These are phyloP conservation scores for Symphodus melops DNA, from an alignment of 2,113 vertebrate species.

Conservation along the genomic window DNA sequence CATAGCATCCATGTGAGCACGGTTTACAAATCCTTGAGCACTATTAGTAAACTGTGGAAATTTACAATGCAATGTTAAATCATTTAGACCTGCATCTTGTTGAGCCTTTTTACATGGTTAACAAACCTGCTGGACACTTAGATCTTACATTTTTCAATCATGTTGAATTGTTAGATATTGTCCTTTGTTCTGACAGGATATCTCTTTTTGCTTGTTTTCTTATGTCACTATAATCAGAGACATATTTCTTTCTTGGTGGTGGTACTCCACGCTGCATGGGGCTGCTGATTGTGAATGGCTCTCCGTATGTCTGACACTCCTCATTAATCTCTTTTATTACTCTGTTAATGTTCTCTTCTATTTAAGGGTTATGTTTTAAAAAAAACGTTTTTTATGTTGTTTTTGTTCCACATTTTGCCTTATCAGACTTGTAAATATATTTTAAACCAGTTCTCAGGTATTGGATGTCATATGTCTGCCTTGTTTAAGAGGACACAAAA, in stretches of 20 bases:
- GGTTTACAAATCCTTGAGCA: no score
- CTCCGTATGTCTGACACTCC: background rate
- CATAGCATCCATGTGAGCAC: no score
- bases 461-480: background rate
- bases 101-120: no score
- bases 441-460: background rate
- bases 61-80: background rate
- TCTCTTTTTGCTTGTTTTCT: background rate
- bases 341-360: background rate
- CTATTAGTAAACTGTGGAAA: no score
- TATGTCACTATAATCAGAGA: background rate
- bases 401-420: background rate
- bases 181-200: constrained; percentile 4
- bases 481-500: background rate
- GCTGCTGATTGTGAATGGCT: constrained; percentile 16
- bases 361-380: background rate
- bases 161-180: background rate
- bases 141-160: background rate
- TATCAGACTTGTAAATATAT: background rate
- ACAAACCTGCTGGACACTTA: background rate
- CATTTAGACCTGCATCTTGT: background rate
- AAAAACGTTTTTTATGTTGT: background rate
- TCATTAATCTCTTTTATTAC: background rate
- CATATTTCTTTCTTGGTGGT: constrained; percentile 8
- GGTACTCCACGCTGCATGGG: background rate